Conservation (phyloP, 2,888 invertebrate species). For the Troides aeacus region DNA sequence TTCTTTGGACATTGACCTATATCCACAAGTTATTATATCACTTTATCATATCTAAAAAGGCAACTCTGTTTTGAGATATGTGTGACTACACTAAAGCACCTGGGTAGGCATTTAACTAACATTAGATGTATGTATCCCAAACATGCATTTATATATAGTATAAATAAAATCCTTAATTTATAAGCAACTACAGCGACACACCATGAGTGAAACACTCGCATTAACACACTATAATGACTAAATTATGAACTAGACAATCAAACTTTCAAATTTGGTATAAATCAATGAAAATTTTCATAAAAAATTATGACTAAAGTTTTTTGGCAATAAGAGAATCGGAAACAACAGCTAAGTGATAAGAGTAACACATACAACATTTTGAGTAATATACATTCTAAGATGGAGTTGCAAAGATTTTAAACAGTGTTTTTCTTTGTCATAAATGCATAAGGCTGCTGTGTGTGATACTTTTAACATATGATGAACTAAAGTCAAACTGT, state of each 20-base stretch:
- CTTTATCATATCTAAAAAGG: constrained; percentile 77
- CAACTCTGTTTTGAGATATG: constrained; percentile 78
- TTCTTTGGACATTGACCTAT: constrained; percentile 70
- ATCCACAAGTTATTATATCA: constrained; percentile 66
- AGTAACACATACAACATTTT: constrained; percentile 43
- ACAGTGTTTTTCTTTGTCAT: constrained; percentile 29
- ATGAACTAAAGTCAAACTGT: constrained; percentile 32
- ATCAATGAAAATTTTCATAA: constrained; percentile 61
- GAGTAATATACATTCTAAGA: constrained; percentile 26
- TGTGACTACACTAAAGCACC: constrained; percentile 76
- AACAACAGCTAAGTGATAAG: constrained; percentile 54
- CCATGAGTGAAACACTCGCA: constrained; percentile 63
- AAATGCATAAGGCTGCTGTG: constrained; percentile 35
- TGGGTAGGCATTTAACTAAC: constrained; percentile 67
- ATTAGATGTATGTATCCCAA: constrained; percentile 59
- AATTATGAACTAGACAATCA: constrained; percentile 76
- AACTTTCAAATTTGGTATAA: constrained; percentile 68
- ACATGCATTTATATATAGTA: constrained; percentile 61
- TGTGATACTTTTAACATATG: constrained; percentile 39
- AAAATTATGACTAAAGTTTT: constrained; percentile 71
- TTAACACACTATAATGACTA: constrained; percentile 78
- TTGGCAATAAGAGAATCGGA: constrained; percentile 79
- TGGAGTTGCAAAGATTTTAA: constrained; percentile 9
- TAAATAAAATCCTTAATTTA: constrained; percentile 62
- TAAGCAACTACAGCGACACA: constrained; percentile 77